Evolutionary conservation across 2,113 vertebrate species (phyloP), one percentile per base, ranked within the genome.

Genomic region (Macquaria australasica): DNA sequence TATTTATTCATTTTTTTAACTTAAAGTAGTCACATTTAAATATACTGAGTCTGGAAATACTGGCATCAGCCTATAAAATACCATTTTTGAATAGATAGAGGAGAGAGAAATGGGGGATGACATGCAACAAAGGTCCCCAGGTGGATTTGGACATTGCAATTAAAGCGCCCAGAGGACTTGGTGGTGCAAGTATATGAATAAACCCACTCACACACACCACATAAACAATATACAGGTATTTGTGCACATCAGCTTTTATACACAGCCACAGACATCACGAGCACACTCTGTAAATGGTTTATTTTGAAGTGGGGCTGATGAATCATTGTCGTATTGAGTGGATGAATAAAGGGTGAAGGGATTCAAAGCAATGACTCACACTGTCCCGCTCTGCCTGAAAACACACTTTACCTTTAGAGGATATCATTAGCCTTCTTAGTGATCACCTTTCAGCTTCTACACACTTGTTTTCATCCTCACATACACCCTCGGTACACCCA

Each of bases 401-500:
- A 82, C 83, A 71, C 79, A 39, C 70, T 45, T 75, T 41, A 88
- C 83, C 72, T 71, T 41, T 39, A 72, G 55, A 18, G 25, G 53
- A 66, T 23, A 63, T 83, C 12, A 59, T 74, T 37, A 72, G 50
- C 60, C 60, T 37, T 56, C 25, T 67, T 31, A 82, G 59, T 55
- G 64, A 69, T 55, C 73, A 77, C 76, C 58, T 80, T 73, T 81
- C 60, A 73, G 76, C 73, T 8, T 12, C 10, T 56, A n/a, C 55
- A 41, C 12, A 53, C 51, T 16, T 15, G 51, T 56, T 69, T 60
- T 41, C n/a, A 28, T 18, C 15, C 68, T 37, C 70, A 45, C 9
- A 68, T 55, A 62, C 59, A 64, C 56, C 7, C 66, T 39, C 8
- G 2, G 16, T 20, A 23, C 73, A 51, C 73, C 34, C 21, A 56